Evolutionary conservation across 2,888 invertebrate species (phyloP).

Genomic region (Dasysyrphus albostriatus): DNA sequence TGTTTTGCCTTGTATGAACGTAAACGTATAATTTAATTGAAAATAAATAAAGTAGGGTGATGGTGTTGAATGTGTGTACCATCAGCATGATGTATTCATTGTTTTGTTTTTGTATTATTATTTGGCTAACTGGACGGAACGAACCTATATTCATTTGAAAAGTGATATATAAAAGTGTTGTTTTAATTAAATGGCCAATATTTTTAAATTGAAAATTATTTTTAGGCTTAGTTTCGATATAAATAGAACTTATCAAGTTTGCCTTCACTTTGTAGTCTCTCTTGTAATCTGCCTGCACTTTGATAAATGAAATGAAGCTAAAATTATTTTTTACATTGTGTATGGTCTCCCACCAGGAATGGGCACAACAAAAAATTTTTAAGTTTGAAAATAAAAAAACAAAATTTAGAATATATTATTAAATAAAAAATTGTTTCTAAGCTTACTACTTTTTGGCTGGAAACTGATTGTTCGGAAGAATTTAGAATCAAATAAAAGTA

Average conservation of each 20-base stretch:
- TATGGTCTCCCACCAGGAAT: too few relatives aligned
- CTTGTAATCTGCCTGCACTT: too few relatives aligned
- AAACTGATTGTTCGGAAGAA: too few relatives aligned
- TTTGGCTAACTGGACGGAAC: neutral
- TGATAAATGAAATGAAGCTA: too few relatives aligned
- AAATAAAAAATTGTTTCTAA: too few relatives aligned
- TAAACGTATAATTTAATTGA: constrained; percentile 64
- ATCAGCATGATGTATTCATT: constrained; percentile 12
- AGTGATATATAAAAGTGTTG: neutral
- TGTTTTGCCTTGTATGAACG: constrained; percentile 49
- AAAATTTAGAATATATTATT: too few relatives aligned
- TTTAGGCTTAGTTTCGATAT: neutral
- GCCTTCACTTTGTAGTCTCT: too few relatives aligned
- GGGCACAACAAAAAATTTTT: too few relatives aligned
- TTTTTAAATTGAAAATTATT: constrained; percentile 8
- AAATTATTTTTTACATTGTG: too few relatives aligned
- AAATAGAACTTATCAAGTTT: neutral
- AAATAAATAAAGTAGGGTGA: constrained; percentile 55
- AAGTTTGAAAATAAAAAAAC: too few relatives aligned
- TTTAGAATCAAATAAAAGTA: too few relatives aligned
- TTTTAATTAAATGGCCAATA: constrained; percentile 33
- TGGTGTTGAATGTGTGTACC: constrained; percentile 9
- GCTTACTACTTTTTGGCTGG: too few relatives aligned
- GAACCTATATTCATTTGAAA: neutral
- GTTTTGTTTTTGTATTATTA: constrained; percentile 5